A percentile compares a stretch with the other conserved stretches of the same genome.
These are phyloP conservation scores for Heliopora coerulea DNA, from an alignment of 92 coral and sea anemone genomes.

Conservation along the genomic window DNA sequence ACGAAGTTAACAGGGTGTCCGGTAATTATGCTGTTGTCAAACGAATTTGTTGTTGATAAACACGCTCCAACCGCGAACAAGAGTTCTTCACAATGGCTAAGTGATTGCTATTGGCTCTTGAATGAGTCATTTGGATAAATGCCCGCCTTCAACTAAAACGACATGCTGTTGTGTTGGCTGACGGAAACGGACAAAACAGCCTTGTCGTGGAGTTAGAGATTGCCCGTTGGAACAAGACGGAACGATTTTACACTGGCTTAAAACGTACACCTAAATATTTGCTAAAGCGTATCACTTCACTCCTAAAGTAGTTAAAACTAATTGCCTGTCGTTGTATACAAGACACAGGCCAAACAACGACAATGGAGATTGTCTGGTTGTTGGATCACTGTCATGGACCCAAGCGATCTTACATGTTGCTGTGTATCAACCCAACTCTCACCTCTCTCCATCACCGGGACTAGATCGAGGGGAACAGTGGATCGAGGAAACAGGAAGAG, in stretches of 20 bases:
- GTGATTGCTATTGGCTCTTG: slow-evolving; percentile 35
- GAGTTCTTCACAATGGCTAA: slow-evolving; percentile 35
- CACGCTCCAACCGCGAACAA: slow-evolving; percentile 92
- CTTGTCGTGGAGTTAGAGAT: neutral
- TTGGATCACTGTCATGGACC: neutral
- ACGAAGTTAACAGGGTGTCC: slow-evolving; percentile 99
- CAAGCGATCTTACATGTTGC: neutral
- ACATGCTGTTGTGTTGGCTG: neutral
- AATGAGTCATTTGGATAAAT: slow-evolving; percentile 33
- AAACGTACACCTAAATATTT: neutral
- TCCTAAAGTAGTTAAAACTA: slow-evolving; percentile 27
- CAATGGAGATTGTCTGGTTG: slow-evolving; percentile 13
- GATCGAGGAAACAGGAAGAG: slow-evolving; percentile 1
- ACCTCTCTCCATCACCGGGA: neutral
- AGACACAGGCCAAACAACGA: slow-evolving; percentile 8
- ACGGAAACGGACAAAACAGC: neutral
- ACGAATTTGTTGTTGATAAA: slow-evolving; percentile 99
- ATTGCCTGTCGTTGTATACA: slow-evolving; percentile 18
- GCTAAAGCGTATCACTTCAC: neutral
- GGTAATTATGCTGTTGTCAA: slow-evolving; percentile 99
- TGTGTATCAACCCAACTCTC: neutral
- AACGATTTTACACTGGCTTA: neutral
- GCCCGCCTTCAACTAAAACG: slow-evolving; percentile 35
- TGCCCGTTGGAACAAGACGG: neutral
- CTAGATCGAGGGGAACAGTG: neutral